These are phyloP conservation scores for Hydrolagus affinis DNA, from an alignment of 2,113 vertebrate genomes.

Conservation along the genomic window DNA sequence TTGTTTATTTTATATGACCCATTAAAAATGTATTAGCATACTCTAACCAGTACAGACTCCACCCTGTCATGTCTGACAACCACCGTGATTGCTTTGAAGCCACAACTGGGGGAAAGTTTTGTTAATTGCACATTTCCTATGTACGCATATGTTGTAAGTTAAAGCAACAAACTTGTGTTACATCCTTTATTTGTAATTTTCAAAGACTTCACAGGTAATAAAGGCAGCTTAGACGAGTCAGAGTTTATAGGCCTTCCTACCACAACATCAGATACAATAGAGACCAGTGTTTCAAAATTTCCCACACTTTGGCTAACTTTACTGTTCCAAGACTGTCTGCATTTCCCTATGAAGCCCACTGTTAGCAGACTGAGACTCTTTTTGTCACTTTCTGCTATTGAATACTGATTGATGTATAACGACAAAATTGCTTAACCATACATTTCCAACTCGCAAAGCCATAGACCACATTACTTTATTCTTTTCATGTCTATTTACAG, in stretches of 20 bases:
- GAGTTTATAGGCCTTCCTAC: slow-evolving; percentile 3
- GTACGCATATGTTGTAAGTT: background rate
- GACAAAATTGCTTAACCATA: slow-evolving; percentile 7
- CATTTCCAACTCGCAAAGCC: background rate
- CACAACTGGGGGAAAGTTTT: background rate
- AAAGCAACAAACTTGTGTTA: background rate
- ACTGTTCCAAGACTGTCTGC: slow-evolving; percentile 14
- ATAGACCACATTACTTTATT: slow-evolving; percentile 10
- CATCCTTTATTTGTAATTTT: background rate
- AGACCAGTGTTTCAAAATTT: slow-evolving; percentile 13
- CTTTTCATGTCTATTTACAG: slow-evolving; percentile 3
- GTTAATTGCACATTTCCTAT: too few relatives aligned
- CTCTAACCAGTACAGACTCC: background rate
- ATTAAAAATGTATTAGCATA: background rate
- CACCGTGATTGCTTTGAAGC: background rate
- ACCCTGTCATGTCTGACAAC: background rate
- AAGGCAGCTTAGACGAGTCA: background rate
- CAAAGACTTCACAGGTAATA: background rate
- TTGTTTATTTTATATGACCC: background rate
- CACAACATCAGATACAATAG: slow-evolving; percentile 16
- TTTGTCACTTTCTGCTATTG: slow-evolving; percentile 14
- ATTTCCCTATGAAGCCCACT: slow-evolving; percentile 6
- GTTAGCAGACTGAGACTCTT: slow-evolving; percentile 21
- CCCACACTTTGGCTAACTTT: background rate
- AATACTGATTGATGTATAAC: slow-evolving; percentile 28